Conservation (phyloP, 2,888 invertebrate genomes). For the Cheilosia soror region DNA sequence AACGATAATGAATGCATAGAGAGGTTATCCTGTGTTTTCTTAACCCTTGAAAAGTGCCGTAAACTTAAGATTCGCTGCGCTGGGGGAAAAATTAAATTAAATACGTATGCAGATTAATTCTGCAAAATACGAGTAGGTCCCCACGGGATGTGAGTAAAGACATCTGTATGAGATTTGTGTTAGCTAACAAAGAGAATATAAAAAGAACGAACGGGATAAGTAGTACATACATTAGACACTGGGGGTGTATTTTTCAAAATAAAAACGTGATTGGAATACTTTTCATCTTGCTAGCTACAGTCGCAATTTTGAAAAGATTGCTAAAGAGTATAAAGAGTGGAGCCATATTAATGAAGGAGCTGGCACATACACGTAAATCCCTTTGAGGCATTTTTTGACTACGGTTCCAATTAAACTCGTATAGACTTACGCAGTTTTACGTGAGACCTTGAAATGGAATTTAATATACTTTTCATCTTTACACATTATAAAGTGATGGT, state of each 20-base stretch:
- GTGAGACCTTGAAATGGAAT: background rate
- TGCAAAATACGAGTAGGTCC: conserved; percentile 31
- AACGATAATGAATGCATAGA: conserved; percentile 35
- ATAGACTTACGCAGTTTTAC: conserved; percentile 1
- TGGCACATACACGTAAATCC: conserved; percentile 8
- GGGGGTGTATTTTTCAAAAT: conserved; percentile 11
- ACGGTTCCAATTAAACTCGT: conserved; percentile 24
- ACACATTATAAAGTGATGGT: too few species aligned
- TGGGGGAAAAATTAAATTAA: conserved; percentile 69
- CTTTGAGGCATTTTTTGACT: conserved; percentile 9
- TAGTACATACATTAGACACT: too few species aligned
- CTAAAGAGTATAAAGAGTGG: too few species aligned
- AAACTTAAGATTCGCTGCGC: conserved; percentile 52
- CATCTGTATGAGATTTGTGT: background rate
- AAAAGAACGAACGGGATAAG: too few species aligned
- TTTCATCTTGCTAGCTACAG: conserved; percentile 46
- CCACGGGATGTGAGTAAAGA: background rate
- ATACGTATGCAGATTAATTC: conserved; percentile 69
- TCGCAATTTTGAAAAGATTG: conserved; percentile 26
- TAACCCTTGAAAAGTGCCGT: background rate
- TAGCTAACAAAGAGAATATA: too few species aligned
- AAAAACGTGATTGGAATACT: conserved; percentile 55
- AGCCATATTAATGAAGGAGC: conserved; percentile 5
- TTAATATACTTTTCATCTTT: background rate
- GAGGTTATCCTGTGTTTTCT: conserved; percentile 44